phyloP scores from a whole-genome alignment of 1,140 invertebrate genomes.

The Drosophila quadrilineata region DNA sequence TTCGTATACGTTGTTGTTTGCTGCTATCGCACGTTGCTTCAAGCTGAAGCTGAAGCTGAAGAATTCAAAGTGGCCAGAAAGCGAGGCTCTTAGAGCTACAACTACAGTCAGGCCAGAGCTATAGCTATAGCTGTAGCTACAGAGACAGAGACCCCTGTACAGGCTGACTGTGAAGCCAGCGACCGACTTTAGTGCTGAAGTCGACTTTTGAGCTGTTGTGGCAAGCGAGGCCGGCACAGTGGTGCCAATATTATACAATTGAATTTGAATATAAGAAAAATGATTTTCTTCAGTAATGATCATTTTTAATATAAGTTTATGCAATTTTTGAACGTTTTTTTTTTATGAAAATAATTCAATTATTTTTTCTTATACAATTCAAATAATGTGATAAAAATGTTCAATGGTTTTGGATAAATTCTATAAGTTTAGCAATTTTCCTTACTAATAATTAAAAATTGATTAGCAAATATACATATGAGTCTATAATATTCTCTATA shows the following conservation, averaged over 20 bases:
- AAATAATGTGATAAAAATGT: too few relatives aligned
- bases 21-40: constrained; percentile 61
- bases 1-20: constrained; percentile 27
- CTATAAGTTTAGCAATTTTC: too few relatives aligned
- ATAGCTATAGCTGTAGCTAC: too few relatives aligned
- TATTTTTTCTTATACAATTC: background rate
- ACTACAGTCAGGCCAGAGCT: constrained; percentile 34
- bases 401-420: too few relatives aligned
- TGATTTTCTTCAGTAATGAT: too few relatives aligned
- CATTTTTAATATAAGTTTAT: too few relatives aligned
- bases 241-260: constrained; percentile 3
- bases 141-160: constrained; percentile 46
- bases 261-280: background rate
- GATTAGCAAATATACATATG: too few relatives aligned
- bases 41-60: too few relatives aligned
- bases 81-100: constrained; percentile 15
- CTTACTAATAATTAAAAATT: too few relatives aligned
- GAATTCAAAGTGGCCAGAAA: constrained; percentile 65
- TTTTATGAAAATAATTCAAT: background rate
- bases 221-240: constrained; percentile 51
- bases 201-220: constrained; percentile 52
- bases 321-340: background rate
- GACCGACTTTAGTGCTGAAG: constrained; percentile 75
- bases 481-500: too few relatives aligned
- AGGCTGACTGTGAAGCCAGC: constrained; percentile 33